Conservation (phyloP, 2,113 vertebrate genomes). For the Athene noctua region DNA sequence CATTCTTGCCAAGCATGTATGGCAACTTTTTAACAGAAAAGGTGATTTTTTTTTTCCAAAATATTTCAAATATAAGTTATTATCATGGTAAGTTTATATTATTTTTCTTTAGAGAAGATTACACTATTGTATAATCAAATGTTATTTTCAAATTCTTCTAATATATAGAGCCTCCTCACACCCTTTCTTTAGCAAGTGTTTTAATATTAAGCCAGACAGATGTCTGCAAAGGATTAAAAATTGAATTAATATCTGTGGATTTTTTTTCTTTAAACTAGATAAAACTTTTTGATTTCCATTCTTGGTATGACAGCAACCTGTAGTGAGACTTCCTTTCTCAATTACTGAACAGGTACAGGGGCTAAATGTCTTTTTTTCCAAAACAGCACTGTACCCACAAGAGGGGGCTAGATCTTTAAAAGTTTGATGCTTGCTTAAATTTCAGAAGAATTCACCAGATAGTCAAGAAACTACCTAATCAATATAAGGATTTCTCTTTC, state of each 20-base stretch:
- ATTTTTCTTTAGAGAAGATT: background rate
- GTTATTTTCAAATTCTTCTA: background rate
- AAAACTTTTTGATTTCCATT: background rate
- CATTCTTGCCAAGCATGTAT: background rate
- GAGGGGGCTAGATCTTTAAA: background rate
- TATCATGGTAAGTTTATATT: background rate
- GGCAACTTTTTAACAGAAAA: background rate
- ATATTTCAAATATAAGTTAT: background rate
- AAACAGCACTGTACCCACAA: background rate
- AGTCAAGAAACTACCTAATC: background rate
- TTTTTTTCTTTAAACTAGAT: background rate
- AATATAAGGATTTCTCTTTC: conserved; percentile 34
- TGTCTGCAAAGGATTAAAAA: background rate
- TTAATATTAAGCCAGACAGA: background rate
- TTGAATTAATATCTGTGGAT: background rate
- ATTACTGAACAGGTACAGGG: background rate
- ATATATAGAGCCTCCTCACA: background rate
- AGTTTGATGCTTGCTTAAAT: background rate
- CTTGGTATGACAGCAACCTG: background rate
- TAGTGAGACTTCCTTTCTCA: background rate
- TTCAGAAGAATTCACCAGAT: background rate
- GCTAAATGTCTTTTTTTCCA: background rate
- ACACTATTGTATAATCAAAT: background rate
- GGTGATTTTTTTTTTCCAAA: background rate
- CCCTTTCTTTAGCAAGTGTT: background rate